Conservation (phyloP, 2,113 vertebrate genomes). For the Zootoca vivipara region DNA sequence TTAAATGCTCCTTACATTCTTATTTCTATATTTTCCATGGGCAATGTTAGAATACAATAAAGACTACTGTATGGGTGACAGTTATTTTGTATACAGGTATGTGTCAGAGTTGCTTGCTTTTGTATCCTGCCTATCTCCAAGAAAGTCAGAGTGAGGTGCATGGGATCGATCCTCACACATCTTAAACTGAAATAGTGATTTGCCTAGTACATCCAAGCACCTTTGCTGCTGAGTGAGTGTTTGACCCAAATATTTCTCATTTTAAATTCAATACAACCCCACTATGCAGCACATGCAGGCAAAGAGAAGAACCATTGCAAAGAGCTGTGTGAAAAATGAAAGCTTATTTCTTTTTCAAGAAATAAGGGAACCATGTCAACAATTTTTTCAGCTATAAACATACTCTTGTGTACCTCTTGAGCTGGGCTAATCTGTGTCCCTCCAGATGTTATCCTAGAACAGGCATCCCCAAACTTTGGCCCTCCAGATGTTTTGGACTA, state of each 20-base stretch:
- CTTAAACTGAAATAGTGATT: background rate
- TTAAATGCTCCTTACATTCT: background rate
- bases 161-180: no score
- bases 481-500: no score
- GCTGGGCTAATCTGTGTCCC: no score
- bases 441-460: no score
- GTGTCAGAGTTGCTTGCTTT: background rate
- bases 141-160: background rate
- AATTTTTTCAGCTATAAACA: background rate
- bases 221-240: background rate
- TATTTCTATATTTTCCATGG: background rate
- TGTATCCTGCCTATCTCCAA: background rate
- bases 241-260: background rate
- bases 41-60: background rate
- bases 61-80: background rate
- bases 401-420: background rate
- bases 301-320: background rate
- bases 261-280: background rate
- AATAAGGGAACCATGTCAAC: no score
- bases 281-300: background rate
- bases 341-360: background rate
- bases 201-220: background rate
- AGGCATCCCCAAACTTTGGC: no score
- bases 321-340: background rate
- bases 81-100: background rate